phyloP scores from a whole-genome alignment of 2,113 vertebrate species.

The Percopsis transmontana region DNA sequence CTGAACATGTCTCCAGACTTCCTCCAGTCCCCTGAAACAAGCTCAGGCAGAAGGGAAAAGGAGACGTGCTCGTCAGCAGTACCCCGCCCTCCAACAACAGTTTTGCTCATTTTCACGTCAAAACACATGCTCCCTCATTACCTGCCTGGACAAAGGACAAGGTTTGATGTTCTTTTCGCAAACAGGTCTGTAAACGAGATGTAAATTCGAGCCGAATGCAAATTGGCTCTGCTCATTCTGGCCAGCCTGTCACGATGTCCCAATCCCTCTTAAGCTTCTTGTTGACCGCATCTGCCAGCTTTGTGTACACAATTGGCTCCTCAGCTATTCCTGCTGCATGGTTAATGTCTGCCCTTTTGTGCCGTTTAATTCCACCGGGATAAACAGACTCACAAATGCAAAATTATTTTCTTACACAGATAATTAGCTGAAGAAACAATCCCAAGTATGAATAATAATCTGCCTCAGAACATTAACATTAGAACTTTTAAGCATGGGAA shows the following conservation, averaged over 20 bases:
- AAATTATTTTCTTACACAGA: slow-evolving; percentile 70
- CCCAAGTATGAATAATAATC: slow-evolving; percentile 74
- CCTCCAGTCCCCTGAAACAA: slow-evolving; percentile 35
- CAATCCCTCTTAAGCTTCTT: slow-evolving; percentile 77
- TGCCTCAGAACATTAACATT: slow-evolving; percentile 53
- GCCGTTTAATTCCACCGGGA: slow-evolving; percentile 69
- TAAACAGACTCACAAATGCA: slow-evolving; percentile 71
- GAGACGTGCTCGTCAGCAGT: too few relatives aligned
- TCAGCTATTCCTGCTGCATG: slow-evolving; percentile 69
- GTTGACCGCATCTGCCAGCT: slow-evolving; percentile 70
- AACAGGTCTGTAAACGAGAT: slow-evolving; percentile 59
- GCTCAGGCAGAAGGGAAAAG: slow-evolving; percentile 39
- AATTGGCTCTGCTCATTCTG: slow-evolving; percentile 65
- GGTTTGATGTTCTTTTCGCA: slow-evolving; percentile 64
- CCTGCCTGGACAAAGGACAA: slow-evolving; percentile 50
- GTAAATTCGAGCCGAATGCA: slow-evolving; percentile 67
- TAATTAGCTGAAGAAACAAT: slow-evolving; percentile 79
- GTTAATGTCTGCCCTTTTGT: slow-evolving; percentile 74
- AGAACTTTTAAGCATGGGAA: slow-evolving; percentile 73
- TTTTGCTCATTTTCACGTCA: slow-evolving; percentile 48
- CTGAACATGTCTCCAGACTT: too few relatives aligned
- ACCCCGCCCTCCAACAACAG: slow-evolving; percentile 45
- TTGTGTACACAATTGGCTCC: slow-evolving; percentile 75
- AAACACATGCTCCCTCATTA: slow-evolving; percentile 61
- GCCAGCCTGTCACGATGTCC: slow-evolving; percentile 54